Base-by-base conservation (phyloP, 1,140 invertebrate genomes). In the Marisa cornuarietis region DNA sequence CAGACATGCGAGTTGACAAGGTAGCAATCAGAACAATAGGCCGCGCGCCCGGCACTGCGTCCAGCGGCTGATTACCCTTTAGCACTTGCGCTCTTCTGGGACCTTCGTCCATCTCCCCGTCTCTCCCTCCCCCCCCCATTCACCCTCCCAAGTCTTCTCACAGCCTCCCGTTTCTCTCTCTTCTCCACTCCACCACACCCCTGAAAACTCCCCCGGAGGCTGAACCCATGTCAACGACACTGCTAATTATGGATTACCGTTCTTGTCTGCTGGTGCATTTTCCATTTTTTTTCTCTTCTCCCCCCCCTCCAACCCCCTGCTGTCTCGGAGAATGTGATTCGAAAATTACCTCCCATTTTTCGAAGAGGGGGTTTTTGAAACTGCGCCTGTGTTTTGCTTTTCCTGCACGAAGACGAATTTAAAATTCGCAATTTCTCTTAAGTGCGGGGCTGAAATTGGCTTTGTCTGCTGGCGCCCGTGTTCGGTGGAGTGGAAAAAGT, bases 341-440 rank as follows among this genome's bases (percentile, higher is more conserved):
- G 20, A 20, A 31, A 18, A 61, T 31, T 75, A 61, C 73, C 14
- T 75, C 24, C 58, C 24, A 49, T 52, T 72, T 22, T 52, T 72
- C 18, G 8, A 26, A 10, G 22, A 16, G 13, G 20, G 5, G 18
- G 20, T n/a, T 61, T 74, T 61, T 58, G 42, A 58, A 58, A 58
- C 54, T 58, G 54, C 54, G 54, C 16, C 54, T 58, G 54, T 58
- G 54, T 58, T 58, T 58, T 58, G 54, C 54, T 58, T 58, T 58
- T 58, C 54, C 54, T 58, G 58, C 22, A 54, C 18, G 54, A 63
- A 63, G 26, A 61, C n/a, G 61, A 65, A 76, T 65, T 14, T 76
- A 76, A 76, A 76, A 76, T 65, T 76, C 62, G 74, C 74, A 76
- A 76, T 76, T 76, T 76, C 74, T 63, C 31, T 63, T 76, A 76